These are phyloP conservation scores for Sipha flava DNA, from an alignment of 1,140 invertebrate genomes.

Conservation along the genomic window DNA sequence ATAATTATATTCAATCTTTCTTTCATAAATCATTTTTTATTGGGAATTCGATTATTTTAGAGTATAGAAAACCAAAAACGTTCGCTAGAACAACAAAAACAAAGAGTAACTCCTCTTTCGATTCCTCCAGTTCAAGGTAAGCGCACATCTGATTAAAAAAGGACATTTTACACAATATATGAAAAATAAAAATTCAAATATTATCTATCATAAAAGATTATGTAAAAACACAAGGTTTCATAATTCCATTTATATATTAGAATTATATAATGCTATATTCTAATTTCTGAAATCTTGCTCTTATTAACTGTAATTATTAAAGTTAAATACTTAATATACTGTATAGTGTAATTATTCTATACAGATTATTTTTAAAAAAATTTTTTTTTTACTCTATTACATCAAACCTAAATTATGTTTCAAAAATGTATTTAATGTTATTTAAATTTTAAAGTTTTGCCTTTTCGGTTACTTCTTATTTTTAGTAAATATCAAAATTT, in stretches of 20 bases:
- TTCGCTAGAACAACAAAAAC: slow-evolving; percentile 33
- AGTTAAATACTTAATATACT: too few species aligned
- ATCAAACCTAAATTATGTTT: too few species aligned
- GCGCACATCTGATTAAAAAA: slow-evolving; percentile 20
- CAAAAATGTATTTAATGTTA: too few species aligned
- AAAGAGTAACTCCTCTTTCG: slow-evolving; percentile 28
- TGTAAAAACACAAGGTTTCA: slow-evolving; percentile 20
- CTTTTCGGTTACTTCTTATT: too few species aligned
- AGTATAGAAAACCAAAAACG: slow-evolving; percentile 34
- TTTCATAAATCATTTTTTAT: slow-evolving; percentile 27
- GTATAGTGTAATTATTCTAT: too few species aligned
- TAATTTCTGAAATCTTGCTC: too few species aligned
- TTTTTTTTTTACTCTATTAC: too few species aligned
- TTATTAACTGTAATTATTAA: too few species aligned
- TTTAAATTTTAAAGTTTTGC: too few species aligned
- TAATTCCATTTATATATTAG: not conserved
- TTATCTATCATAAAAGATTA: not conserved
- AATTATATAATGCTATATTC: not conserved
- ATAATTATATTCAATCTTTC: slow-evolving; percentile 21
- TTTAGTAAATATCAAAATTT: too few species aligned
- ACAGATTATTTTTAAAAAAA: too few species aligned
- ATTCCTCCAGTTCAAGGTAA: slow-evolving; percentile 29
- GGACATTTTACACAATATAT: not conserved
- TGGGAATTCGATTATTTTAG: slow-evolving; percentile 30
- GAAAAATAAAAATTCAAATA: slow-evolving; percentile 9